A percentile compares a stretch with the other conserved stretches of the same genome.
These are phyloP conservation scores for Ivindomyrus marchei DNA, from an alignment of 2,113 vertebrate species.

Conservation along the genomic window DNA sequence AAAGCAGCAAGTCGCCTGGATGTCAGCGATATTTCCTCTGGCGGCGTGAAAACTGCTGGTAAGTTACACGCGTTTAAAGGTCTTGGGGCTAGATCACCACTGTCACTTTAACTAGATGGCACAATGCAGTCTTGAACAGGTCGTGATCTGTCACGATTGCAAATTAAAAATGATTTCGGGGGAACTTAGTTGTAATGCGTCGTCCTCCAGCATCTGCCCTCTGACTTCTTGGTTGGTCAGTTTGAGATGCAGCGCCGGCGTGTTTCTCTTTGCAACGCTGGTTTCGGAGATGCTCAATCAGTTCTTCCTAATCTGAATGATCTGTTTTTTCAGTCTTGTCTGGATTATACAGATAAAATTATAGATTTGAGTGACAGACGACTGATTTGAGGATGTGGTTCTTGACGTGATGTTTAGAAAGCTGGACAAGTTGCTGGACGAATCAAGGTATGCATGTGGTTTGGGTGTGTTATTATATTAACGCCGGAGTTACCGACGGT, in stretches of 20 bases:
- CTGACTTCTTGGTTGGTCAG: background rate
- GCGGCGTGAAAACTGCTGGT: slow-evolving; percentile 62
- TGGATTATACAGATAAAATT: background rate
- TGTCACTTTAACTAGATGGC: background rate
- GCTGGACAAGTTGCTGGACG: background rate
- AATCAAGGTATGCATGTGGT: background rate
- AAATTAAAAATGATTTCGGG: background rate
- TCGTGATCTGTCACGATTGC: background rate
- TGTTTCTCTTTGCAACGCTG: background rate
- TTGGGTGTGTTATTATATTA: background rate
- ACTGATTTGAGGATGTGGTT: background rate
- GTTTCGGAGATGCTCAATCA: background rate
- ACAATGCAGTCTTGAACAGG: background rate
- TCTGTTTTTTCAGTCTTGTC: background rate
- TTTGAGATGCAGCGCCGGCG: background rate
- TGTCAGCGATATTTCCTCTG: slow-evolving; percentile 50
- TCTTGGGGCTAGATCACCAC: background rate
- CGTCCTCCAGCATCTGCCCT: background rate
- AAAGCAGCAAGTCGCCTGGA: slow-evolving; percentile 53
- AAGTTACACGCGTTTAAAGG: slow-evolving; percentile 23
- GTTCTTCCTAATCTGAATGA: background rate
- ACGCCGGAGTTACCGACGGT: background rate
- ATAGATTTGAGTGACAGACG: background rate
- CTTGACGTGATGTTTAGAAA: background rate
- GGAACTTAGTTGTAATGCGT: background rate